A percentile compares a stretch with the other conserved stretches of the same genome.
phyloP scores from a whole-genome alignment of 37 sponge, comb jelly and placozoan species.

The Spongilla lacustris region DNA sequence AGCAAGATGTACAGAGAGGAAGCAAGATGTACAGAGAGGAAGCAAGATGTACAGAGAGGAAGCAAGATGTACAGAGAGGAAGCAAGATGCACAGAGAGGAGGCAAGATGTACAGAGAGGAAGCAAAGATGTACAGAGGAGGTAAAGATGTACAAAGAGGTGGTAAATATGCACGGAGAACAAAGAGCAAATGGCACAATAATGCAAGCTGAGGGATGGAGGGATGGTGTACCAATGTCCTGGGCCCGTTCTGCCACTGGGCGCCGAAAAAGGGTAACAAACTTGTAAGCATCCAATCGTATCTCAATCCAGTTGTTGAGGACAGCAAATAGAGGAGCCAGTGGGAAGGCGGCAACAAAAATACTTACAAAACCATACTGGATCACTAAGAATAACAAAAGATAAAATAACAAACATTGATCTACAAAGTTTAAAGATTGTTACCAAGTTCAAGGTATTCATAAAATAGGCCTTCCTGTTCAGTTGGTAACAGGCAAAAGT shows the following conservation, averaged over 20 bases:
- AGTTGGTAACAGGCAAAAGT: no score
- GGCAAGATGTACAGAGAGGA: not conserved
- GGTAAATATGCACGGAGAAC: no score
- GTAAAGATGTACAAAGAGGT: no score
- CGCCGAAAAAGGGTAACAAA: slow-evolving; percentile 75
- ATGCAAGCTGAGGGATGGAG: not conserved
- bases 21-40: not conserved
- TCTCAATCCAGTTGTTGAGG: slow-evolving; percentile 96
- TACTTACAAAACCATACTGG: slow-evolving; percentile 97
- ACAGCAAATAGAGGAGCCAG: slow-evolving; percentile 98
- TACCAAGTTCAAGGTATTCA: no score
- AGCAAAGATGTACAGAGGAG: not conserved
- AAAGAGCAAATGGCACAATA: no score
- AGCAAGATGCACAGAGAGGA: not conserved
- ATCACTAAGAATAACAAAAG: slow-evolving; percentile 55
- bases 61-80: not conserved
- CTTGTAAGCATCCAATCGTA: slow-evolving; percentile 96
- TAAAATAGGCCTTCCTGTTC: no score
- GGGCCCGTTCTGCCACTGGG: slow-evolving; percentile 84
- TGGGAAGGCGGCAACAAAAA: slow-evolving; percentile 97
- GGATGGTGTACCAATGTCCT: slow-evolving; percentile 84
- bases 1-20: not conserved
- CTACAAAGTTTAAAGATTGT: no score
- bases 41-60: no score
- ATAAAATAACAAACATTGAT: no score